phyloP scores from a whole-genome alignment of 2,888 invertebrate species.

The Eustalomyia histrio region DNA sequence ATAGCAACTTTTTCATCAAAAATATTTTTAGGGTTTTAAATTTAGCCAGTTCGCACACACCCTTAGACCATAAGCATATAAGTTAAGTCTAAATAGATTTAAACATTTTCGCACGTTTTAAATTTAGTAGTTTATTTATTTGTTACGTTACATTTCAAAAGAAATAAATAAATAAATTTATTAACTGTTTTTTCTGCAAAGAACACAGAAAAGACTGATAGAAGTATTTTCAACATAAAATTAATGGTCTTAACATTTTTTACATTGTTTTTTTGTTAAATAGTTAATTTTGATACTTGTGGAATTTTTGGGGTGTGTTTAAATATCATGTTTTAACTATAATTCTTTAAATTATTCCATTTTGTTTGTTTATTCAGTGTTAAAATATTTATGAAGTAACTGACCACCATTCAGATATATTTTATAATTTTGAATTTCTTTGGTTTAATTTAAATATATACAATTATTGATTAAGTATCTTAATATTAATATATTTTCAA shows the following conservation, averaged over 20 bases:
- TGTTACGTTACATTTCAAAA: neutral
- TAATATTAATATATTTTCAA: neutral
- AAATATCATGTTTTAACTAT: neutral
- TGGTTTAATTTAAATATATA: neutral
- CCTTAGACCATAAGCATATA: too few species aligned
- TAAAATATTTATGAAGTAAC: neutral
- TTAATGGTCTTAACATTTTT: neutral
- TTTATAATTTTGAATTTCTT: neutral
- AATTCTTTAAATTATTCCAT: neutral
- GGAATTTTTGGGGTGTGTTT: neutral
- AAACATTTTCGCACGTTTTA: conserved; percentile 45
- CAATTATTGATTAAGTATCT: neutral
- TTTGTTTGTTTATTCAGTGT: neutral
- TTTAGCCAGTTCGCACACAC: too few species aligned
- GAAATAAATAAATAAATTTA: neutral
- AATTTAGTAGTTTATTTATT: neutral
- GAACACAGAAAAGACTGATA: neutral
- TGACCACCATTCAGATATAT: neutral
- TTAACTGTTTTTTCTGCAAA: conserved; percentile 1
- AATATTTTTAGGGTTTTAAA: too few species aligned
- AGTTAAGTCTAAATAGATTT: neutral
- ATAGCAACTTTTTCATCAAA: too few species aligned
- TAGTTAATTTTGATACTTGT: neutral
- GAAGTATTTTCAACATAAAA: neutral
- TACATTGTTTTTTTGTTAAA: neutral